These are phyloP conservation scores for Drosophila ustulata DNA, from an alignment of 2,888 invertebrate genomes.

Conservation along the genomic window DNA sequence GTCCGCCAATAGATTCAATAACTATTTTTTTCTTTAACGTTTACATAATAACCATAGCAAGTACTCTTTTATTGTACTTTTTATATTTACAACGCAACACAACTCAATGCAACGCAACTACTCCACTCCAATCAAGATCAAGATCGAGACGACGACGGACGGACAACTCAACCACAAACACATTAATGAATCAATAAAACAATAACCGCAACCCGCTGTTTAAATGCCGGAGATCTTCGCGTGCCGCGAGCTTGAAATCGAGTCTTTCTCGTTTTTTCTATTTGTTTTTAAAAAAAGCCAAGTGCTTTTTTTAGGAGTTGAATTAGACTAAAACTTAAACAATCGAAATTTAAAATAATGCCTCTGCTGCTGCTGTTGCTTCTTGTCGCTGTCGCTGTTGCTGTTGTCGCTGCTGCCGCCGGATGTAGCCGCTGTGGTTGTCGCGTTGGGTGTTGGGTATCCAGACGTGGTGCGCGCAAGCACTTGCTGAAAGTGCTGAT, in stretches of 20 bases:
- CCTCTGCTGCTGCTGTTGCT: no score
- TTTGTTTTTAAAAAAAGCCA: no score
- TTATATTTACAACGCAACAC: constrained; percentile 42
- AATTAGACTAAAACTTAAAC: no score
- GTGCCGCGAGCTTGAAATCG: not conserved
- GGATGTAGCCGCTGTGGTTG: no score
- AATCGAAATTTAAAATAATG: no score
- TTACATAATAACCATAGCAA: constrained; percentile 50
- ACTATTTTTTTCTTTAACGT: constrained; percentile 52
- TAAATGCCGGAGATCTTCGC: not conserved
- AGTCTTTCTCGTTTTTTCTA: constrained; percentile 26
- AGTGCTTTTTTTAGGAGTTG: no score
- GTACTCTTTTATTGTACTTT: constrained; percentile 67
- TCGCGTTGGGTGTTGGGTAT: no score
- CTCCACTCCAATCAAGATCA: not conserved
- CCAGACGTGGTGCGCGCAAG: no score
- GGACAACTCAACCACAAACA: not conserved
- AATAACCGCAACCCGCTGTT: not conserved
- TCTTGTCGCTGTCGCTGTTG: no score
- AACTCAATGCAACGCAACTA: constrained; percentile 26
- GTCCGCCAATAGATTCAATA: constrained; percentile 11
- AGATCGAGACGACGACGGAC: not conserved
- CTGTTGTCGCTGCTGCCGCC: no score
- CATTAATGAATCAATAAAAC: not conserved
- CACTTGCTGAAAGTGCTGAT: no score